These are phyloP conservation scores for Pelvicachromis taeniatus DNA, from an alignment of 2,113 vertebrate species.

Conservation along the genomic window DNA sequence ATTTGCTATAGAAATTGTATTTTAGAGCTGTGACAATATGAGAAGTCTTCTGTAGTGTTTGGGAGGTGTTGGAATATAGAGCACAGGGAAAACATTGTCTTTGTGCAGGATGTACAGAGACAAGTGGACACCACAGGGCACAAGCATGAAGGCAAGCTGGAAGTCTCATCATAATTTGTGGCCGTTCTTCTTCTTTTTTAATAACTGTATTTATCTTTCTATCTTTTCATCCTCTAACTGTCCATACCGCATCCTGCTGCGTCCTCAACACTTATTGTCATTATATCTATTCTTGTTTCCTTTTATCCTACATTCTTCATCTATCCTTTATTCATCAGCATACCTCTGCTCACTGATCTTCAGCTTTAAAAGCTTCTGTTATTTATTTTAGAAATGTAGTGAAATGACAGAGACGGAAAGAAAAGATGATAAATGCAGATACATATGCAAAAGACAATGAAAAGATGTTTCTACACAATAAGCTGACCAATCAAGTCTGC, in stretches of 20 bases:
- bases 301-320: background rate
- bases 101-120: background rate
- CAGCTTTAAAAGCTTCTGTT: background rate
- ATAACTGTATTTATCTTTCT: background rate
- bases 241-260: background rate
- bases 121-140: constrained; percentile 3
- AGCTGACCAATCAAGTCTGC: background rate
- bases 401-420: background rate
- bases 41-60: background rate
- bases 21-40: background rate
- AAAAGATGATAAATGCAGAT: background rate
- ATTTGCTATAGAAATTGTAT: background rate
- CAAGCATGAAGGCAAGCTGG: background rate
- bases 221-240: background rate
- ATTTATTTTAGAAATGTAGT: background rate
- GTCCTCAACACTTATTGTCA: background rate
- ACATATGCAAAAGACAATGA: background rate
- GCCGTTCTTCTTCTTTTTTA: background rate
- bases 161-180: background rate
- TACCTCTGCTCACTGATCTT: background rate
- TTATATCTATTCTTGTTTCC: background rate
- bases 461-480: background rate
- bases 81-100: background rate
- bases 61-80: background rate
- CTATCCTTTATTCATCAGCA: background rate